These are phyloP conservation scores for Epizoanthus stellaris DNA, from an alignment of 92 coral and sea anemone genomes.

Conservation along the genomic window DNA sequence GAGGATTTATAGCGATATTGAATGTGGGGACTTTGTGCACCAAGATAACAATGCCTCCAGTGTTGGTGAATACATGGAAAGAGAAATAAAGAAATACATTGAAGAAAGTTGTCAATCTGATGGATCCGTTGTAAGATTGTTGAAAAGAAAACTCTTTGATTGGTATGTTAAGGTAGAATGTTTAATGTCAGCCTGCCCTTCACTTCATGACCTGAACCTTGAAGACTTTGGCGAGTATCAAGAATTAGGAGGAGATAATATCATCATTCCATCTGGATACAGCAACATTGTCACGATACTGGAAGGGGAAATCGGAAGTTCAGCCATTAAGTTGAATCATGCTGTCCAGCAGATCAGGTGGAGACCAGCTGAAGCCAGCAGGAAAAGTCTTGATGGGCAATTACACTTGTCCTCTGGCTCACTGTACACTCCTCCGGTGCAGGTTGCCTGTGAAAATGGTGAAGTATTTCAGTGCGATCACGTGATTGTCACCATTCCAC, in stretches of 20 bases:
- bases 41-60: too few relatives aligned
- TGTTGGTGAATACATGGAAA: slow-evolving; percentile 39
- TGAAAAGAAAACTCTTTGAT: slow-evolving; percentile 30
- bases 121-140: neutral
- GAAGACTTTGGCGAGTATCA: slow-evolving; percentile 40
- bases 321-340: slow-evolving; percentile 30
- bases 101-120: slow-evolving; percentile 9
- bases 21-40: too few relatives aligned
- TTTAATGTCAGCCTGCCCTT: neutral
- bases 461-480: slow-evolving; percentile 45
- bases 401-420: too few relatives aligned
- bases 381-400: neutral
- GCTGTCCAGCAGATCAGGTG: slow-evolving; percentile 38
- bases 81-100: slow-evolving; percentile 31
- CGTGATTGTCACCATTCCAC: slow-evolving; percentile 52
- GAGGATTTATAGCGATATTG: too few relatives aligned
- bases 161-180: slow-evolving; percentile 47
- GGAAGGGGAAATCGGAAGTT: neutral
- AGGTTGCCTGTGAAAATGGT: slow-evolving; percentile 45
- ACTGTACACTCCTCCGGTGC: slow-evolving; percentile 12
- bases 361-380: neutral
- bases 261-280: slow-evolving; percentile 43
- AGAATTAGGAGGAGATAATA: slow-evolving; percentile 24
- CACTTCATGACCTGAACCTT: slow-evolving; percentile 30
- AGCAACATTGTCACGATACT: slow-evolving; percentile 27